Conservation (phyloP, 2,113 vertebrate genomes). For the Gallinago media region DNA sequence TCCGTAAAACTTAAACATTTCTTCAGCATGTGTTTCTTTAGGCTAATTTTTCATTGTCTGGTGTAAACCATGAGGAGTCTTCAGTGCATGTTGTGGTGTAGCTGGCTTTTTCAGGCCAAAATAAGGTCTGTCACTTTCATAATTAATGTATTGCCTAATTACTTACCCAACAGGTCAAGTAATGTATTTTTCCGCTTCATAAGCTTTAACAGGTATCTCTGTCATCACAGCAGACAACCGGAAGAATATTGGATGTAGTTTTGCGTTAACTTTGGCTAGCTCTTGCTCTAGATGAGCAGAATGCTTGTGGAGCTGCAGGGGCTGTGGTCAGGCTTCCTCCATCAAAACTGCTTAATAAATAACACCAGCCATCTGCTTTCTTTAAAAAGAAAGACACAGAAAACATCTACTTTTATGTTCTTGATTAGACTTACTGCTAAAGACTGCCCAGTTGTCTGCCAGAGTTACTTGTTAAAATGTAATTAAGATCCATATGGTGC, state of each 20-base stretch:
- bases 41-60: not conserved
- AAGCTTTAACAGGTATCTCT: not conserved
- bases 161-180: not conserved
- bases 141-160: not conserved
- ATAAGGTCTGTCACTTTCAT: not conserved
- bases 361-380: slow-evolving; percentile 1
- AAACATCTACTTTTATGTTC: not conserved
- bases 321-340: not conserved
- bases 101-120: not conserved
- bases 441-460: not conserved
- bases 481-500: not conserved
- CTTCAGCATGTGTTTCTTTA: not conserved
- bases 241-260: not conserved
- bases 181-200: not conserved
- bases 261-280: not conserved
- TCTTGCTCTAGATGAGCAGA: not conserved
- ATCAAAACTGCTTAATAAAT: not conserved
- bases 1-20: not conserved
- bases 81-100: not conserved
- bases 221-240: not conserved
- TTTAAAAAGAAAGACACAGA: not conserved
- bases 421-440: not conserved
- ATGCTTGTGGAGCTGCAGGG: not conserved
- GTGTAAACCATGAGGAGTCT: not conserved
- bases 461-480: not conserved